These are phyloP conservation scores for Peromyscus californicus DNA, from an alignment of 2,113 vertebrate genomes.

Conservation along the genomic window DNA sequence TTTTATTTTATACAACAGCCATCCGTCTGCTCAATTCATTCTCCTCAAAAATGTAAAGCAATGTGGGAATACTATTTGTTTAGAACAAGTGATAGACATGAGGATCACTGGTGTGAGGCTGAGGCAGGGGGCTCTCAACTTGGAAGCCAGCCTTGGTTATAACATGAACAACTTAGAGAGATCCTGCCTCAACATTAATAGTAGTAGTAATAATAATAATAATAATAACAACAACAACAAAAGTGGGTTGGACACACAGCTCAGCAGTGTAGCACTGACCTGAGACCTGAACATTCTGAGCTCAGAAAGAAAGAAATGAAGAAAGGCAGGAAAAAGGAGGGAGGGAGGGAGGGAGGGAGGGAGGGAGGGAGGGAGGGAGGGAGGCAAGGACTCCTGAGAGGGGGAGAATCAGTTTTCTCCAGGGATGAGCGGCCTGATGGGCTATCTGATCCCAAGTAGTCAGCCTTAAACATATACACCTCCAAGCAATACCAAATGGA, in stretches of 20 bases:
- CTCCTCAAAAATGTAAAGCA: constrained; percentile 25
- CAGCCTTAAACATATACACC: neutral
- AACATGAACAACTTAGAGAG: neutral
- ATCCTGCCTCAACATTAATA: neutral
- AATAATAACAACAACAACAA: neutral
- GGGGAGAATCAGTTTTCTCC: neutral
- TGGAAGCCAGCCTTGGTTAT: neutral
- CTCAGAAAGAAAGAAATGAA: neutral
- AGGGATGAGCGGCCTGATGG: neutral
- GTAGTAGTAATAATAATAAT: neutral
- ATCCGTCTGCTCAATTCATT: neutral
- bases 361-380: neutral
- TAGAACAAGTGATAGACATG: neutral
- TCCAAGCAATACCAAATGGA: neutral
- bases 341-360: rapidly evolving
- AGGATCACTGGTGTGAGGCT: neutral
- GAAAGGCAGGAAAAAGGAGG: no score
- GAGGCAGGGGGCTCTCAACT: neutral
- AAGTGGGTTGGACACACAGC: neutral
- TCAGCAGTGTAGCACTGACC: neutral
- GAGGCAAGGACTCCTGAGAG: neutral
- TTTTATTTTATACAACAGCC: neutral
- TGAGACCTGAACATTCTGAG: neutral
- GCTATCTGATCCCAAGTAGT: neutral
- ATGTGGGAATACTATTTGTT: neutral